Percentiles rank a stretch among this genome's conserved stretches.
phyloP scores from a whole-genome alignment of 2,113 vertebrate species.

The Hemicordylus capensis region DNA sequence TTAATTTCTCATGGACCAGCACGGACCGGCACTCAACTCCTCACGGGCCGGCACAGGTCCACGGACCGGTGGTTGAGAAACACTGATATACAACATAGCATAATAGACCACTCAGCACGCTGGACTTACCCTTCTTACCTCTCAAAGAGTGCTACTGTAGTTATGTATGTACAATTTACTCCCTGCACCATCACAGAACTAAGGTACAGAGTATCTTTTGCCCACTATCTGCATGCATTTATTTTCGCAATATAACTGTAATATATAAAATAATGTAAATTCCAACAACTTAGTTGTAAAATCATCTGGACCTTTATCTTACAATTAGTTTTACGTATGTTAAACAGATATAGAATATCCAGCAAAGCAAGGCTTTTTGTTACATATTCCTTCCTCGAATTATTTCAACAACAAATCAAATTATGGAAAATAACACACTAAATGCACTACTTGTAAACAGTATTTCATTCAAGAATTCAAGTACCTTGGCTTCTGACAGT shows the following conservation, averaged over 20 bases:
- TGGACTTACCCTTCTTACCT: too few species aligned
- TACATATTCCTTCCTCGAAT: not conserved
- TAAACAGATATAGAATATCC: not conserved
- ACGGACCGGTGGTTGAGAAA: too few species aligned
- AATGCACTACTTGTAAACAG: not conserved
- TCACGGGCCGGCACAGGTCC: too few species aligned
- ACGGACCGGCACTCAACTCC: too few species aligned
- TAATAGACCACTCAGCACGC: not conserved
- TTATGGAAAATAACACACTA: not conserved
- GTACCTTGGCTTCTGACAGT: constrained; percentile 74
- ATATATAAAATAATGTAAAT: not conserved
- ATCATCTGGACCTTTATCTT: not conserved
- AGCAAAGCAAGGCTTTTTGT: not conserved
- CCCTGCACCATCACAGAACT: not conserved
- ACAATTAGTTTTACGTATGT: not conserved
- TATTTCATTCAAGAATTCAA: constrained; percentile 26
- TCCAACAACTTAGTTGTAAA: not conserved
- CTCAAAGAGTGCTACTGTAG: too few species aligned
- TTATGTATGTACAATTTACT: not conserved
- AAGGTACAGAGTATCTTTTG: not conserved
- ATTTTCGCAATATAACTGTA: not conserved
- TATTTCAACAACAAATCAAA: not conserved
- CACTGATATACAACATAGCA: not conserved
- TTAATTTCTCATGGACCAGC: too few species aligned
- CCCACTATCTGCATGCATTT: not conserved